Evolutionary conservation across 2,797 vertebrate genomes (phyloP).

Genomic region (Sebastes kiyomatsui): DNA sequence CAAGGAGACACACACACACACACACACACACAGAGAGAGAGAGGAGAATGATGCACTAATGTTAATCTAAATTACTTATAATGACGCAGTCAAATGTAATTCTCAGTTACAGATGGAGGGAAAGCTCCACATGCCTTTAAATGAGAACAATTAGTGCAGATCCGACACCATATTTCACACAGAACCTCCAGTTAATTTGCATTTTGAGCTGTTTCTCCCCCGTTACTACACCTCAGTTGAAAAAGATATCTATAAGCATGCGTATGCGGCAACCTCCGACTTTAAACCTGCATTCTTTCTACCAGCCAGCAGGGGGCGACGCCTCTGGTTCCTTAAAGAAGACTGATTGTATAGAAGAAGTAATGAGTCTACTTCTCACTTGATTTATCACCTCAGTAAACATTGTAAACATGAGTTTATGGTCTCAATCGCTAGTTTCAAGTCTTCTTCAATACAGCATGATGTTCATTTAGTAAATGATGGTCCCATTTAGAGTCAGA

Average conservation of each 20-base stretch:
- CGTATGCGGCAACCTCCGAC: background rate
- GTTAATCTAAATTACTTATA: background rate
- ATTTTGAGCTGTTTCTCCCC: background rate
- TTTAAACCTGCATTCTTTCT: no score
- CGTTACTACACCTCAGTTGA: background rate
- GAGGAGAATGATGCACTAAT: background rate
- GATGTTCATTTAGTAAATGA: no score
- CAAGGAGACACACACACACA: background rate
- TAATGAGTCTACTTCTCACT: no score
- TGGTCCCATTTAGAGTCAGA: no score
- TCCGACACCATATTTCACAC: background rate
- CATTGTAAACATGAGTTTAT: no score
- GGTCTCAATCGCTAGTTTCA: no score
- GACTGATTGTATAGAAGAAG: no score
- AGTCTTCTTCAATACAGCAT: no score
- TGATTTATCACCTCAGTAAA: no score
- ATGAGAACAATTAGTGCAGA: slow-evolving; percentile 22
- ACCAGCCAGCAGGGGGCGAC: no score
- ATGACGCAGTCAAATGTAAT: slow-evolving; percentile 5
- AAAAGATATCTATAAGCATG: background rate
- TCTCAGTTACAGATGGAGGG: slow-evolving; percentile 10
- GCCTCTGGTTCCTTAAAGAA: no score
- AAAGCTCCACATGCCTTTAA: slow-evolving; percentile 7
- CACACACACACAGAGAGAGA: background rate
- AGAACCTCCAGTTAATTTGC: background rate